Percentiles rank a stretch among this genome's conserved stretches.
These are phyloP conservation scores for Metalampra italica DNA, from an alignment of 2,888 invertebrate genomes.

Conservation along the genomic window DNA sequence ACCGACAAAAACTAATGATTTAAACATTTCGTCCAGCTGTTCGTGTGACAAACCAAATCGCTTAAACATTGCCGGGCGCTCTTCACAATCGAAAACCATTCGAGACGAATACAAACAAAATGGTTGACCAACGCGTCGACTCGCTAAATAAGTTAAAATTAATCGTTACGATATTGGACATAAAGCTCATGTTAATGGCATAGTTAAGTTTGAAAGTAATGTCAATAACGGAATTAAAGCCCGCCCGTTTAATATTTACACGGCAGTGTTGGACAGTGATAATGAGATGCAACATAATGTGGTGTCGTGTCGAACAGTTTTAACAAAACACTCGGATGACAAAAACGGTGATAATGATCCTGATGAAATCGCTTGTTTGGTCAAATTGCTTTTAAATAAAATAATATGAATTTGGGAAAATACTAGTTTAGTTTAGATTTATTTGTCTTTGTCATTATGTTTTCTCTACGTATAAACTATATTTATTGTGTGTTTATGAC, in stretches of 20 bases:
- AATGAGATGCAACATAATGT: slow-evolving; percentile 40
- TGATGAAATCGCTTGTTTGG: too few species aligned
- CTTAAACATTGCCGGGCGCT: slow-evolving; percentile 34
- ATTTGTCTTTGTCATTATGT: too few species aligned
- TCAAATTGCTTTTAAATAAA: too few species aligned
- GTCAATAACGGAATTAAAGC: slow-evolving; percentile 50
- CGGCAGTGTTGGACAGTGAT: slow-evolving; percentile 38
- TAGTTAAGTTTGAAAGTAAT: slow-evolving; percentile 11
- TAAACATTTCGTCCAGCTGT: slow-evolving; percentile 31
- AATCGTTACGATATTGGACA: slow-evolving; percentile 9
- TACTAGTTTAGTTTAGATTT: too few species aligned
- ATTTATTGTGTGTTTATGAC: too few species aligned
- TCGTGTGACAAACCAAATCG: slow-evolving; percentile 36
- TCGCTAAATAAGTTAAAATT: slow-evolving; percentile 9
- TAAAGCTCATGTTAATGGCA: slow-evolving; percentile 1
- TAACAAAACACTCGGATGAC: slow-evolving; percentile 12
- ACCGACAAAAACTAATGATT: slow-evolving; percentile 45
- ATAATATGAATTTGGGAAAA: too few species aligned
- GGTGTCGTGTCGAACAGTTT: slow-evolving; percentile 13
- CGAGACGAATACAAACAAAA: slow-evolving; percentile 26
- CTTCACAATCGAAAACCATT: slow-evolving; percentile 37
- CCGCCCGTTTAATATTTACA: slow-evolving; percentile 46
- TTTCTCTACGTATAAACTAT: too few species aligned
- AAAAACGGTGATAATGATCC: background rate
- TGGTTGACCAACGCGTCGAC: slow-evolving; percentile 8